phyloP scores from a whole-genome alignment of 2,797 vertebrate genomes.

The Miichthys miiuy region DNA sequence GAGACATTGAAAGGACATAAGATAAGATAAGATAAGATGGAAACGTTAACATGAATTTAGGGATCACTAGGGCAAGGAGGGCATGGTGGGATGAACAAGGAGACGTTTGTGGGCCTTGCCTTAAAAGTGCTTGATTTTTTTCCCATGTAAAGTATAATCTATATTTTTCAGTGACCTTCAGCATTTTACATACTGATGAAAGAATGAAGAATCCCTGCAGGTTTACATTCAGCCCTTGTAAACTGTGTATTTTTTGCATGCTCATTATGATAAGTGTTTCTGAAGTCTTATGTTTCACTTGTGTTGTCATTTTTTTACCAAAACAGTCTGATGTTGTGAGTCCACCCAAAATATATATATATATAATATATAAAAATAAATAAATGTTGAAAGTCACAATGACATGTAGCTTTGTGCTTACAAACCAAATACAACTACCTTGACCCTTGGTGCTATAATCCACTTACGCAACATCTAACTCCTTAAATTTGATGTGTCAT shows the following conservation, averaged over 20 bases:
- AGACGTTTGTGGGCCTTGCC: not conserved
- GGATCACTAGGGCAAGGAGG: no score
- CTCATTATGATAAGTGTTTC: not conserved
- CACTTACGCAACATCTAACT: not conserved
- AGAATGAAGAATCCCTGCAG: not conserved
- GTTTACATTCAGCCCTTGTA: not conserved
- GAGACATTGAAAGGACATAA: not conserved
- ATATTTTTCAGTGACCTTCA: not conserved
- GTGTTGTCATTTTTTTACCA: not conserved
- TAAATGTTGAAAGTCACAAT: not conserved
- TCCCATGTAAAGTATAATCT: not conserved
- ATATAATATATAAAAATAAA: no score
- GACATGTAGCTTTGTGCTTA: not conserved
- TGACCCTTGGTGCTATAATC: not conserved
- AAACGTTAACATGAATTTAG: not conserved
- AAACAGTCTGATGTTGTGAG: not conserved
- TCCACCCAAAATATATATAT: no score
- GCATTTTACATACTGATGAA: not conserved
- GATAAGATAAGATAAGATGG: not conserved
- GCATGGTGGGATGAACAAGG: not conserved
- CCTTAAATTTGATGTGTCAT: no score
- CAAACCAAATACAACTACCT: not conserved
- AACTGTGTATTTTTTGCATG: not conserved
- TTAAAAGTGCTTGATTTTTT: not conserved
- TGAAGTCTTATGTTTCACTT: not conserved